Evolutionary conservation across 2,113 vertebrate genomes (phyloP), one percentile per base, ranked within the genome.

Genomic region (Coptodon bakossiorum): DNA sequence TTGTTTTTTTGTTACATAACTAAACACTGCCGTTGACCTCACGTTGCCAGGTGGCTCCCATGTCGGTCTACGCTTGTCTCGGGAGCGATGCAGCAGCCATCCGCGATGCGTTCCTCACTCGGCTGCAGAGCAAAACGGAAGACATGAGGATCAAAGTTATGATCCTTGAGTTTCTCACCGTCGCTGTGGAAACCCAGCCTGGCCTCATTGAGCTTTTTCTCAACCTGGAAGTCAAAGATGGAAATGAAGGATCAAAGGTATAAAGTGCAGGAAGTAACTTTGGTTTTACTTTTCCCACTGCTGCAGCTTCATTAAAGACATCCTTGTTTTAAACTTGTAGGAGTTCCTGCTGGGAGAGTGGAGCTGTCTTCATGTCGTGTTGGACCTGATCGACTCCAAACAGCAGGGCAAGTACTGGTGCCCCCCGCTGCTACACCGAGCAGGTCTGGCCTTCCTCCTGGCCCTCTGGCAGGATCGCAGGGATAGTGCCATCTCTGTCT

Each of bases 131-230:
- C 96, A 98, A 94, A 92, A 98, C 98, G 0, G 99, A 99, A 94
- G 98, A 99, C 95, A 98, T 99, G 97, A 97, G 98, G 54, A 98
- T 99, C 91, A 99, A 99, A 90, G 98, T 99, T 89, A 99, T 99
- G 97, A 99, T 99, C 61, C 95, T 99, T 22, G 99, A 99, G 84
- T 99, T 99, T 92, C 97, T 99, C 82, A 99, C 99, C 0, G 98
- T 99, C 0, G 98, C 99, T 0, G 99, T 99, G 80, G 98, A 99
- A 94, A 99, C 99, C 0, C 99, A 99, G 14, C 99, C 99, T 0
- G 99, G 99, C 19, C 98, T 99, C 86, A 99, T 99, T 0, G 99
- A 99, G 86, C 97, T 99, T 2, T 99, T 99, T 90, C 97, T 99
- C 53, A 99, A 99, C 83, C 95, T 99, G 86, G 97, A 99, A 92